Percentiles rank a stretch among this genome's conserved stretches.
Evolutionary conservation across 1,140 invertebrate genomes (phyloP).

Genomic region (Achatina immaculata): DNA sequence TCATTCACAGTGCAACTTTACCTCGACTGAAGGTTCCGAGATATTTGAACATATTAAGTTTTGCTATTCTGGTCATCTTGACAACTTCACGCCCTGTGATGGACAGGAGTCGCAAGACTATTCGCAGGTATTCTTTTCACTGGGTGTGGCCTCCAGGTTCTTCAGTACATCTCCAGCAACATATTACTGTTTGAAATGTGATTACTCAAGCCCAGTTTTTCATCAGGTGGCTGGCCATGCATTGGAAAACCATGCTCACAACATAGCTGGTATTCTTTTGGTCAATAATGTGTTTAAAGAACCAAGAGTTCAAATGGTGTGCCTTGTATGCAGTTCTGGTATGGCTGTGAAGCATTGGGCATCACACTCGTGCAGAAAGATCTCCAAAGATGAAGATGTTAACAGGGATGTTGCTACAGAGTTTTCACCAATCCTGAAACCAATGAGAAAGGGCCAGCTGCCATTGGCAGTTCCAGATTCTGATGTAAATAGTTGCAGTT

Average conservation of each 20-base stretch:
- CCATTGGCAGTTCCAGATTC: neutral
- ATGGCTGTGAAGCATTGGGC: conserved; percentile 12
- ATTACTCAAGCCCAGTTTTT: neutral
- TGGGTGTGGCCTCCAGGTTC: neutral
- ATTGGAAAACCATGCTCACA: neutral
- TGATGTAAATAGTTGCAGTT: neutral
- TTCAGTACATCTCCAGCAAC: neutral
- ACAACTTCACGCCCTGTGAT: neutral
- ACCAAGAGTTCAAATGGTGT: conserved; percentile 2
- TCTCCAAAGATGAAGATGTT: neutral
- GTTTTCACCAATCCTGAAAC: neutral
- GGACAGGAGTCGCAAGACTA: neutral
- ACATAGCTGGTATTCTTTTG: neutral
- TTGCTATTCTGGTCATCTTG: conserved; percentile 18
- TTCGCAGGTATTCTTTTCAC: conserved; percentile 1
- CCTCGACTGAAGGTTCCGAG: conserved; percentile 1
- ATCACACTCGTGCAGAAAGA: neutral
- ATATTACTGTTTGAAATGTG: conserved; percentile 13
- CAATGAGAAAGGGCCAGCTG: neutral
- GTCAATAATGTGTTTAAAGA: neutral
- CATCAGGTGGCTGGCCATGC: neutral
- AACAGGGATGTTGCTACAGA: neutral
- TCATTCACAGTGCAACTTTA: neutral
- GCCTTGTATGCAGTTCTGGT: neutral
- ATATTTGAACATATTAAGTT: conserved; percentile 27